Conservation (phyloP, 53 echinoderm and acorn worm genomes). For the Temnopleurus reevesii region DNA sequence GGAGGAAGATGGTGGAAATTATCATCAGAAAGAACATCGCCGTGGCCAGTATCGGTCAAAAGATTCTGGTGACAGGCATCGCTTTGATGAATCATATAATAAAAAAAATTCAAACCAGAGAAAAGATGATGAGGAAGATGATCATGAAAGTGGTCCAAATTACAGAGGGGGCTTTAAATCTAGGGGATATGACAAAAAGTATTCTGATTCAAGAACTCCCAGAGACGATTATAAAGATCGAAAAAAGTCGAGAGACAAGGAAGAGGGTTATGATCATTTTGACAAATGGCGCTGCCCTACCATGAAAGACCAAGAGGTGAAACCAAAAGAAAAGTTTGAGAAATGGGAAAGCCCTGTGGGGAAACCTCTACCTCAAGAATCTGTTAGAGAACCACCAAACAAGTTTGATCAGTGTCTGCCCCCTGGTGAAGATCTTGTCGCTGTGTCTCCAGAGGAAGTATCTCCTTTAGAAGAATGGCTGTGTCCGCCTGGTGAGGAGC, state of each 20-base stretch:
- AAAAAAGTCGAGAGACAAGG: slow-evolving; percentile 37
- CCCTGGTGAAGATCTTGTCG: slow-evolving; percentile 1
- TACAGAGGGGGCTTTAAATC: not conserved
- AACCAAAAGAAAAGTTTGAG: slow-evolving; percentile 41
- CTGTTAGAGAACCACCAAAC: not conserved
- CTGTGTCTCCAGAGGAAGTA: slow-evolving; percentile 27
- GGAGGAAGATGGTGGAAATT: not conserved
- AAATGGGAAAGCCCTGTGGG: not conserved
- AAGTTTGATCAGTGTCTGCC: slow-evolving; percentile 28
- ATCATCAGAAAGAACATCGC: slow-evolving; percentile 20
- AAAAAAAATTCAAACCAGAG: not conserved
- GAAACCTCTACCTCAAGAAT: not conserved
- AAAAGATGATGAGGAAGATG: slow-evolving; percentile 28
- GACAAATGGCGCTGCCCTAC: slow-evolving; percentile 39
- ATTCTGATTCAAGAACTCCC: slow-evolving; percentile 49
- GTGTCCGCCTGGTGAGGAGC: slow-evolving; percentile 57
- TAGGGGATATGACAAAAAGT: slow-evolving; percentile 19
- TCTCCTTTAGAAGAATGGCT: slow-evolving; percentile 35
- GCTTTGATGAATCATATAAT: slow-evolving; percentile 11
- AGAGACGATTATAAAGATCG: slow-evolving; percentile 47
- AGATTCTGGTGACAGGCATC: slow-evolving; percentile 20
- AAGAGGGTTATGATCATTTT: slow-evolving; percentile 26
- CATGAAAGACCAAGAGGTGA: not conserved
- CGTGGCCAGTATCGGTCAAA: slow-evolving; percentile 3
- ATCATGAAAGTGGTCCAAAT: not conserved